Evolutionary conservation across 2,113 vertebrate species (phyloP), one percentile per base, ranked within the genome.

Genomic region (Onychostruthus taczanowskii): DNA sequence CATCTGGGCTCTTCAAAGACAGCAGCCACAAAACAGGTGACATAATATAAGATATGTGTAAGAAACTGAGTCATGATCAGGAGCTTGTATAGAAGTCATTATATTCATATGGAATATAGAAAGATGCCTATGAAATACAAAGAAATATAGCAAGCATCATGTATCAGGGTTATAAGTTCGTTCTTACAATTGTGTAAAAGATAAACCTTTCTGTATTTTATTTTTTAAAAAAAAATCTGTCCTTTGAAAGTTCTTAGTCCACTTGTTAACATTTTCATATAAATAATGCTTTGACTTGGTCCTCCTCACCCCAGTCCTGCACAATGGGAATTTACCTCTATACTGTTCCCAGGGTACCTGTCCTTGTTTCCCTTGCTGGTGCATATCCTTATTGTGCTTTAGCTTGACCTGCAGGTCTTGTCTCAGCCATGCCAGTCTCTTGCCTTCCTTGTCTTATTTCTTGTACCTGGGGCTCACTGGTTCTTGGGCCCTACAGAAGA

Each of bases 371-470:
- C 28, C 16, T 28, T 55, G 7, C 20, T 9, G 16, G 22, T 33
- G 41, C 9, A 39, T 6, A 18, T 39, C 14, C 7, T 31, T 44
- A n/a, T 21, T 46, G 27, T 0, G 0, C 39, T 53, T 53, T 35
- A 44, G 3, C 33, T 72, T 44, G 26, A 31, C 21, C 39, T 62
- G 33, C 1, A 53, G 31, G 7, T 53, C 21, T 20, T 0, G 0
- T 35, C 16, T 62, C 67, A 53, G 56, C 27, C 47, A 26, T 10
- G 5, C 10, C 13, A 31, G 10, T 26, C 46, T 72, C 67, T 44
- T 72, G 31, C 39, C 13, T 72, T 53, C 26, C 27, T 28, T 63
- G 17, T 9, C 33, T 53, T 23, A 27, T 33, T 53, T 63, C 47
- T 33, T 46, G 4, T 63, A 41, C 14, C 47, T 55, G 47, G 7